Percentiles rank a stretch among this genome's conserved stretches.
These are phyloP conservation scores for Apamea sordens DNA, from an alignment of 2,888 invertebrate genomes.

Conservation along the genomic window DNA sequence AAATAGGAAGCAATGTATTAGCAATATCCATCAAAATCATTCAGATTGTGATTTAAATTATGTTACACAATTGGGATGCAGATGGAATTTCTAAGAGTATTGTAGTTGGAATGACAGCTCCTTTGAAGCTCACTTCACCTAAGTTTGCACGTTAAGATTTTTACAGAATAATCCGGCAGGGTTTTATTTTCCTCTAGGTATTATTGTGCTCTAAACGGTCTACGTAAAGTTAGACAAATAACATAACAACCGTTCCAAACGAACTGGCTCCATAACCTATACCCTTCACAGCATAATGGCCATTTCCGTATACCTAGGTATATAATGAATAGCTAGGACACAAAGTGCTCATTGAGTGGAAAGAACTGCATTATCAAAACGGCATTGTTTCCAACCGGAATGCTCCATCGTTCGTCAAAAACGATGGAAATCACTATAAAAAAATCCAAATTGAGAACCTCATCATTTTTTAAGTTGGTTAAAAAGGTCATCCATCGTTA, in stretches of 20 bases:
- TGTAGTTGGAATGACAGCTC: not conserved
- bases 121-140: not conserved
- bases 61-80: too few species aligned
- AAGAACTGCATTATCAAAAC: slow-evolving; percentile 40
- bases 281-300: slow-evolving; percentile 41
- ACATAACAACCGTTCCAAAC: slow-evolving; percentile 14
- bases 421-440: slow-evolving; percentile 5
- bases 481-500: not conserved
- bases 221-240: not conserved
- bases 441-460: too few species aligned
- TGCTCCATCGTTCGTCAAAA: slow-evolving; percentile 11
- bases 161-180: not conserved
- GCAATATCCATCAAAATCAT: not conserved
- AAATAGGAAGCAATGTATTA: too few species aligned
- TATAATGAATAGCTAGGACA: slow-evolving; percentile 45
- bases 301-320: slow-evolving; percentile 45
- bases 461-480: too few species aligned
- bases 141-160: not conserved
- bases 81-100: not conserved
- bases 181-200: not conserved
- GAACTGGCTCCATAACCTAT: slow-evolving; percentile 22
- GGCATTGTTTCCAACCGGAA: slow-evolving; percentile 48
- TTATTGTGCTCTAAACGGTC: not conserved
- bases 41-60: not conserved
- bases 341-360: slow-evolving; percentile 57